Base-by-base conservation (phyloP, 2,888 invertebrate genomes). In the Andrena trimmerana region DNA sequence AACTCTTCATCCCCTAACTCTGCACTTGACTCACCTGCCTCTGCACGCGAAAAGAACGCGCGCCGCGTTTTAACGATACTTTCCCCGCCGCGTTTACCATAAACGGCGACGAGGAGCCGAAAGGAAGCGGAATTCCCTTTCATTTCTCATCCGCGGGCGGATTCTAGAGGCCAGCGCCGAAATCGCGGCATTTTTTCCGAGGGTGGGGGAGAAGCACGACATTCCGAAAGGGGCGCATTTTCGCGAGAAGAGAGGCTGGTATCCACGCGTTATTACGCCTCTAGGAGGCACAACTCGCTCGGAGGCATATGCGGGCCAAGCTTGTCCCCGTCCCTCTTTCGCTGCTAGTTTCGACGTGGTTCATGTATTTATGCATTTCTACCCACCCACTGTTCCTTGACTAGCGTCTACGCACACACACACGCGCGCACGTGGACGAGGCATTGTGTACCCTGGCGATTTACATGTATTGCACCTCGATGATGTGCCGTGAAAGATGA, bases 281-380 rank as follows among this genome's bases (percentile, higher is more conserved):
- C 90, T 89, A 88, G 89, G 83, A 86, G 85, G 87, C 86, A 87
- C 86, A 84, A 85, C 69, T 83, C 87, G 88, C 85, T 87, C 83
- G 88, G 57, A 84, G 88, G 87, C 90, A 90, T 92, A 91, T 91
- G 92, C 90, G 90, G 89, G 88, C 88, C 89, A 90, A 91, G 88
- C 90, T 88, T 84, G 89, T 86, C 87, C 87, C 86, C 87, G 84
- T 88, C 88, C 86, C 89, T 86, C 85, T 85, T 88, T 90, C 83
- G 66, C 77, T 88, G 87, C 81, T 78, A 88, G 89, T 86, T 88
- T 87, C 82, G 86, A 31, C 86, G 80, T 86, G 89, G 89, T 90
- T 93, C 93, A 93, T 93, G 93, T 93, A 93, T 93, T 93, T 93
- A 93, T 93, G 92, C 92, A 93, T 93, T 93, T 92, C 85, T 81